These are phyloP conservation scores for Drosophila nr. perissopoda DNA, from an alignment of 2,888 invertebrate species.

Conservation along the genomic window DNA sequence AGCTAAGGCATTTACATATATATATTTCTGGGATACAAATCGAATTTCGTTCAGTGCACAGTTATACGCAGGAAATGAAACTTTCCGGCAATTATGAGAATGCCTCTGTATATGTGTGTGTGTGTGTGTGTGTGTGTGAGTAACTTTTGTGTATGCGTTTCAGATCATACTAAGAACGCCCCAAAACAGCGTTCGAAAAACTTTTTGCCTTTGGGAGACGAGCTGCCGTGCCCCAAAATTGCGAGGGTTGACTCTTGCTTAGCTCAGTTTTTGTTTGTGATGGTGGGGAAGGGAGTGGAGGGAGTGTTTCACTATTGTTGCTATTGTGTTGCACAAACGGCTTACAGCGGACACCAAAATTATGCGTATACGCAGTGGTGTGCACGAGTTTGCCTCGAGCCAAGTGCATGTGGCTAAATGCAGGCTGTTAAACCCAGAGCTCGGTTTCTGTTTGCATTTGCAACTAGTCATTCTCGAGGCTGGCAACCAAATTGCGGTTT, in stretches of 20 bases:
- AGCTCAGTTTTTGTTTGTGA: constrained; percentile 49
- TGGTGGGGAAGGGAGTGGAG: constrained; percentile 1
- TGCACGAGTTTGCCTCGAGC: constrained; percentile 13
- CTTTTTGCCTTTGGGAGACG: constrained; percentile 37
- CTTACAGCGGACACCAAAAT: constrained; percentile 44
- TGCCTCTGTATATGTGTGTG: constrained; percentile 13
- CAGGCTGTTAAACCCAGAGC: constrained; percentile 13
- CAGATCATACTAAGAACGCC: constrained; percentile 35
- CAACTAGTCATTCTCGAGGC: constrained; percentile 54
- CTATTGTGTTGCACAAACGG: constrained; percentile 35
- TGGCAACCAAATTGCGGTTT: constrained; percentile 71
- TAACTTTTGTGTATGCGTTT: constrained; percentile 33
- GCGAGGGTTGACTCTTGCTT: constrained; percentile 31
- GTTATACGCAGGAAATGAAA: constrained; percentile 48
- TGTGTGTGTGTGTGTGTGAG: constrained; percentile 10
- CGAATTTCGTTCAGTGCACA: constrained; percentile 35
- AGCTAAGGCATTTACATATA: not conserved
- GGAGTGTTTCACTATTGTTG: constrained; percentile 21
- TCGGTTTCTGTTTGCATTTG: constrained; percentile 65
- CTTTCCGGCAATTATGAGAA: constrained; percentile 53
- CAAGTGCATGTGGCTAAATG: constrained; percentile 7
- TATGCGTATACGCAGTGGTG: constrained; percentile 43
- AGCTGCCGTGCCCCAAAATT: constrained; percentile 19
- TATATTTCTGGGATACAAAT: not conserved
- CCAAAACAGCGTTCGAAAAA: constrained; percentile 26